Evolutionary conservation across 2,113 vertebrate species (phyloP), one percentile per base, ranked within the genome.

Genomic region (Corvus hawaiiensis): DNA sequence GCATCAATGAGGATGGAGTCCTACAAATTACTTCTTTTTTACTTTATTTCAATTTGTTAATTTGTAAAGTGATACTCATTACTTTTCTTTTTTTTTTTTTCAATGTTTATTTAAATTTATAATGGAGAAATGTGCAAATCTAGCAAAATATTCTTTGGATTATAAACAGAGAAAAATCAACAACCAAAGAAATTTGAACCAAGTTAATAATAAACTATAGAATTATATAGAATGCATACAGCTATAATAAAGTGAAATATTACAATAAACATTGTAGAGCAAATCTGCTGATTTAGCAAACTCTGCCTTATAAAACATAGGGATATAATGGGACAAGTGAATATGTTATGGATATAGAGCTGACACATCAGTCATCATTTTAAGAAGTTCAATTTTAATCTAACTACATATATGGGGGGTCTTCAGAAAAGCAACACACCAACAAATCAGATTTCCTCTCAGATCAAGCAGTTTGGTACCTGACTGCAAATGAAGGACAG

Each of bases 101-200:
- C 37, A 75, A 92, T 84, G 82, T 84, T 93, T 86, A 91, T 97
- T 97, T 95, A 89, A 96, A 97, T 97, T 97, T 97, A 96, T 94
- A 80, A 88, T 96, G 97, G 96, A 97, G 89, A 96, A 96, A 96
- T 97, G 97, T 98, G 97, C 97, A 98, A 98, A 98, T 97, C 95
- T 98, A 98, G 97, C 97, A 98, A 98, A 98, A 97, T 98, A 97
- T 93, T 98, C 98, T 98, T 98, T 98, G 98, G 98, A 97, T 97
- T 97, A 97, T 96, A 97, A 98, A 97, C 93, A 96, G 85, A 92
- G 95, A 94, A 95, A 96, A 96, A 97, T 93, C 89, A 98, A 96
- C 94, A 84, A 94, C 77, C 84, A 94, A 96, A 92, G 63, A 94
- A 96, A 92, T 93, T 79, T 78, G 75, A 96, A 96, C 58, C 4